Base-by-base conservation (phyloP, 1,140 invertebrate species). In the Arctopsyche grandis region DNA sequence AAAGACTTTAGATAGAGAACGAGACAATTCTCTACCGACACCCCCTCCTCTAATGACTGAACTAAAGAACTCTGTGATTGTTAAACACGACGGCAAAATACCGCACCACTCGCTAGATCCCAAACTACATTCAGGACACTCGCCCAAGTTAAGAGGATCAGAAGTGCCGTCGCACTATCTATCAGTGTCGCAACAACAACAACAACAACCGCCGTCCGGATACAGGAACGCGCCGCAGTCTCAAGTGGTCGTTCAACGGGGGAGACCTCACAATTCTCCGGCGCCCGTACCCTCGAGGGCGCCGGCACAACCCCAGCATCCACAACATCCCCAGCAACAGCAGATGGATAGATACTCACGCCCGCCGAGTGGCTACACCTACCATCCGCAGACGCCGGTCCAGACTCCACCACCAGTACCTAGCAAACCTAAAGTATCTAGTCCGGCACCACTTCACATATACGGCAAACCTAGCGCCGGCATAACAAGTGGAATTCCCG, bases 401-500 rank as follows among this genome's bases (percentile, higher is more conserved):
- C 21, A 77, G 0, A 14, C 75, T 38, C 82, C 71, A 26, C 90
- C 89, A 5, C 89, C 87, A 29, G 88, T 88, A 10, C 89, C 91
- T 0, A 90, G 90, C 0, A 94, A 94, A 83, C 91, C 93, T 0
- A 94, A 94, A 88, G 93, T 94, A 10, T 93, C 91, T 81, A 94
- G 93, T 84, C 94, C 94, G 4, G 93, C 93, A 69, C 93, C 93
- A n/a, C 92, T 91, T 52, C 93, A 95, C 80, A 92, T 95, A 75
- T 94, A 94, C 84, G 91, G 93, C 4, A 94, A 93, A 85, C 92
- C 93, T 7, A 90, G 89, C 80, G 90, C 91, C 83, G 88, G 92
- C 69, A 89, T 92, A 83, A 89, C 91, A 85, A 85, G 90, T 81
- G 89, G 93, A 82, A 89, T 92, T 80, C 90, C 91, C 79, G 86